A percentile compares a stretch with the other conserved stretches of the same genome.
Evolutionary conservation across 1,140 invertebrate genomes (phyloP).

Genomic region (Lysiphlebus fabarum): DNA sequence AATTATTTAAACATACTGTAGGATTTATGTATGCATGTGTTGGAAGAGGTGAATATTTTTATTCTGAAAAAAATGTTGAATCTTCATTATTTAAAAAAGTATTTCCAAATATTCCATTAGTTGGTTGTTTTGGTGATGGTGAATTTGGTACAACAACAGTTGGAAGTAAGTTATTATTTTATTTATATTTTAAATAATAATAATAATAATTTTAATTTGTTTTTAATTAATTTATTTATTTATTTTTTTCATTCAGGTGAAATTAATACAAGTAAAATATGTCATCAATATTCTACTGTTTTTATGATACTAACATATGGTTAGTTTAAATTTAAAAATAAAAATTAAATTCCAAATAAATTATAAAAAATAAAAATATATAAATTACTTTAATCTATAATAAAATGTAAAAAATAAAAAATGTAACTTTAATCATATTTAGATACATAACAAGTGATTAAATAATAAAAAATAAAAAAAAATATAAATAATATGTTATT

Average conservation of each 20-base stretch:
- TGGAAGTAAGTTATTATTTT: background rate
- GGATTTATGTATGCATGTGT: slow-evolving; percentile 63
- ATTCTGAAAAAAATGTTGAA: slow-evolving; percentile 54
- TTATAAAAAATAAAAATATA: slow-evolving; percentile 4
- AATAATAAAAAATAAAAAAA: too few relatives aligned
- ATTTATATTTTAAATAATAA: background rate
- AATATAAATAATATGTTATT: too few relatives aligned
- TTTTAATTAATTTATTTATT: too few relatives aligned
- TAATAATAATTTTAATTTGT: background rate
- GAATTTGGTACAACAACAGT: slow-evolving; percentile 54
- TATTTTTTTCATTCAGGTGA: background rate
- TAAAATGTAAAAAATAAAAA: slow-evolving; percentile 10
- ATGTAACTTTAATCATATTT: too few relatives aligned
- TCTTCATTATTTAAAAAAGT: slow-evolving; percentile 57
- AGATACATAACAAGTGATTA: too few relatives aligned
- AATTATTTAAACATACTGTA: slow-evolving; percentile 45
- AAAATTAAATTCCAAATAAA: slow-evolving; percentile 13
- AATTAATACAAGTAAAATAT: background rate
- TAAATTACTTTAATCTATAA: slow-evolving; percentile 14
- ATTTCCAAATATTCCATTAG: slow-evolving; percentile 59
- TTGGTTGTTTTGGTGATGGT: slow-evolving; percentile 62
- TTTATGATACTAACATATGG: slow-evolving; percentile 49
- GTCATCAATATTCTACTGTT: slow-evolving; percentile 37
- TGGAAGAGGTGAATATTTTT: slow-evolving; percentile 51
- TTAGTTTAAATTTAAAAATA: slow-evolving; percentile 22